Evolutionary conservation across 2,888 invertebrate genomes (phyloP).

Genomic region (Pammene fasciana): DNA sequence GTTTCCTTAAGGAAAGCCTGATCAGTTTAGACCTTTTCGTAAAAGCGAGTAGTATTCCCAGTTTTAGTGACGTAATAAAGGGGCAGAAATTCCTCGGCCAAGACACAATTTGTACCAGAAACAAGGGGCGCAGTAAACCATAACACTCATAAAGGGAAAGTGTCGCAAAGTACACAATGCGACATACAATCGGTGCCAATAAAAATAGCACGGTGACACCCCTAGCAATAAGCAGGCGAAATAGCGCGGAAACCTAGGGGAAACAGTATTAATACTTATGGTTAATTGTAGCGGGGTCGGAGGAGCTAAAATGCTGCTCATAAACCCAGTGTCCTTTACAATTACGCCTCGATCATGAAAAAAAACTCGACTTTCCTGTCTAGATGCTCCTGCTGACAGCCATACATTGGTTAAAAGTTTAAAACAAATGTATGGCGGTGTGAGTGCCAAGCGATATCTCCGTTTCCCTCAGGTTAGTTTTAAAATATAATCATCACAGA

Average conservation of each 20-base stretch:
- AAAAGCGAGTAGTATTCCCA: conserved; percentile 1
- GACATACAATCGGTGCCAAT: conserved; percentile 79
- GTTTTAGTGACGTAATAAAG: conserved; percentile 41
- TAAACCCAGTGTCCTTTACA: background rate
- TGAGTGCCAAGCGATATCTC: too few species aligned
- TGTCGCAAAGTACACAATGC: conserved; percentile 70
- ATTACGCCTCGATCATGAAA: too few species aligned
- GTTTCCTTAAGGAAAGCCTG: background rate
- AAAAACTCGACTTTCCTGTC: too few species aligned
- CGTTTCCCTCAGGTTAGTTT: too few species aligned
- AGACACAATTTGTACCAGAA: conserved; percentile 48
- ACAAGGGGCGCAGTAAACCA: conserved; percentile 61
- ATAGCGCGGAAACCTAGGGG: conserved; percentile 80
- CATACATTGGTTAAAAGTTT: too few species aligned
- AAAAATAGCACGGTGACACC: conserved; percentile 74
- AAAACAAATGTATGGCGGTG: too few species aligned
- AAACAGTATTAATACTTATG: conserved; percentile 82
- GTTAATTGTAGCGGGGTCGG: conserved; percentile 74
- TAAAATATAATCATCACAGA: too few species aligned
- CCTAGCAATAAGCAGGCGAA: conserved; percentile 78
- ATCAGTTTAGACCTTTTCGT: conserved; percentile 5
- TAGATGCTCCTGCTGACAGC: too few species aligned
- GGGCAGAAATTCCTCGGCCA: conserved; percentile 24
- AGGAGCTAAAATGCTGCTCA: conserved; percentile 61
- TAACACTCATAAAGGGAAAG: conserved; percentile 78